A percentile compares a stretch with the other conserved stretches of the same genome.
phyloP scores from a whole-genome alignment of 2,888 invertebrate genomes.

The Heliconius aoede region DNA sequence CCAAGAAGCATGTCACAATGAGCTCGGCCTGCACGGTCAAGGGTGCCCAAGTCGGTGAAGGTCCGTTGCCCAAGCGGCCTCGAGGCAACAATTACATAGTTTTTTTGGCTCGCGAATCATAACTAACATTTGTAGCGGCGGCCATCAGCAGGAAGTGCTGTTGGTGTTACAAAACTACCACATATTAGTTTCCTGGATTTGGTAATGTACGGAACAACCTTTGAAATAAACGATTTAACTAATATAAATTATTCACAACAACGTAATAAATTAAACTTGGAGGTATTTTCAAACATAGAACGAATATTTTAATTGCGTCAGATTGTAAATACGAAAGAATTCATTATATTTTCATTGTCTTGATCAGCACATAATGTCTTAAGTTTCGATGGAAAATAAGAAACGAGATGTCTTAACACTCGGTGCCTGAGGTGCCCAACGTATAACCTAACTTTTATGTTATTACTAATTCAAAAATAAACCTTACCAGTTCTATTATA shows the following conservation, averaged over 20 bases:
- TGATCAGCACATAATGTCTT: neutral
- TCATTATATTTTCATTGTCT: neutral
- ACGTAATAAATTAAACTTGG: neutral
- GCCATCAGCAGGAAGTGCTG: constrained; percentile 33
- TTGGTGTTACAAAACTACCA: constrained; percentile 21
- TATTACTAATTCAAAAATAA: no score
- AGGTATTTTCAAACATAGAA: neutral
- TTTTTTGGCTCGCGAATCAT: constrained; percentile 25
- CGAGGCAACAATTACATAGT: constrained; percentile 20
- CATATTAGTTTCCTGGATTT: constrained; percentile 22
- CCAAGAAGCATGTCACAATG: constrained; percentile 31
- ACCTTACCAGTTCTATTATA: no score
- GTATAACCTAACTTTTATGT: neutral
- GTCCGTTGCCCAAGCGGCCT: constrained; percentile 44
- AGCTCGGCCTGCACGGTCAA: constrained; percentile 42
- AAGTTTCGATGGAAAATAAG: neutral
- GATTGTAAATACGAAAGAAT: neutral
- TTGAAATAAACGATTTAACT: neutral
- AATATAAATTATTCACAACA: no score
- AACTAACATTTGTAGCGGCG: constrained; percentile 5
- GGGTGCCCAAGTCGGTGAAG: constrained; percentile 46
- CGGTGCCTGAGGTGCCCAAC: neutral
- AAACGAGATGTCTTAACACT: neutral
- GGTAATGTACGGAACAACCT: constrained; percentile 22
- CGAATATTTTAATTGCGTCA: neutral